Conservation (phyloP, 2,888 invertebrate species). For the Plebejus melissa region DNA sequence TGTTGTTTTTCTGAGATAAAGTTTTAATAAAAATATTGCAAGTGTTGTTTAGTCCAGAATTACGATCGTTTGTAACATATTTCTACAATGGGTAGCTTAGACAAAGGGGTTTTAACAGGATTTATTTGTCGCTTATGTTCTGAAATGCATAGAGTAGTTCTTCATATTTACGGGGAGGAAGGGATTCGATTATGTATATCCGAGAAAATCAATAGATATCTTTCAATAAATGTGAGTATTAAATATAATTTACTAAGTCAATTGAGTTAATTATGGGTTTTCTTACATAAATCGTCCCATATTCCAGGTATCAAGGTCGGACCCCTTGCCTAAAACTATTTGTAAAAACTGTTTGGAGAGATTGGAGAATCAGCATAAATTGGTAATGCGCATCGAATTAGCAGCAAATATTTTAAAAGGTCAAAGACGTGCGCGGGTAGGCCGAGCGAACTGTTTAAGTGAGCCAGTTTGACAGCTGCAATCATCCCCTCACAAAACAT, state of each 20-base stretch:
- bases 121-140: slow-evolving; percentile 92
- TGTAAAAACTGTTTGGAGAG: slow-evolving; percentile 80
- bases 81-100: slow-evolving; percentile 88
- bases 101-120: slow-evolving; percentile 88
- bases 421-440: slow-evolving; percentile 49
- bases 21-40: background rate
- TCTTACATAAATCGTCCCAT: background rate
- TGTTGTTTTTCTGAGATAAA: slow-evolving; percentile 6
- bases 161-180: slow-evolving; percentile 90
- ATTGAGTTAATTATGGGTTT: background rate
- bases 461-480: slow-evolving; percentile 46
- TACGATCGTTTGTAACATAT: slow-evolving; percentile 16
- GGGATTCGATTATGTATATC: slow-evolving; percentile 86
- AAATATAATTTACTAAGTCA: background rate
- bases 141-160: slow-evolving; percentile 90
- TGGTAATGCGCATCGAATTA: slow-evolving; percentile 69
- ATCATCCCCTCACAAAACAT: slow-evolving; percentile 42
- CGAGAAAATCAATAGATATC: slow-evolving; percentile 88
- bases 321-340: slow-evolving; percentile 85
- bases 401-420: slow-evolving; percentile 65
- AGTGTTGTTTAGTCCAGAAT: background rate
- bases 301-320: slow-evolving; percentile 78
- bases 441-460: slow-evolving; percentile 44
- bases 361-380: slow-evolving; percentile 77
- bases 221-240: slow-evolving; percentile 86